Evolutionary conservation across 2,888 invertebrate genomes (phyloP).

Genomic region (Pachycephus smyrnensis): DNA sequence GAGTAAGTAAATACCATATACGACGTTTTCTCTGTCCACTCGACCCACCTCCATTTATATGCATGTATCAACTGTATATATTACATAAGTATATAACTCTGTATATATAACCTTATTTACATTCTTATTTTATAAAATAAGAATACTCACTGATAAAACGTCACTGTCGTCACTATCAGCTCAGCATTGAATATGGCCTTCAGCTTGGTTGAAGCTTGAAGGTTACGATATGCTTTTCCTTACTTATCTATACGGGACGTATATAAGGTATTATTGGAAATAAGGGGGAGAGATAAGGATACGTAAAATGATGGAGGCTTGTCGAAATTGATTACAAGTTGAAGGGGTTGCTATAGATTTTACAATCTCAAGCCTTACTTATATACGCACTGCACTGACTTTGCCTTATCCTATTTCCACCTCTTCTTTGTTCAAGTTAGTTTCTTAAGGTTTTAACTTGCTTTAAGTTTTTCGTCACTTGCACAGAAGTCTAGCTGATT

Average conservation of each 20-base stretch:
- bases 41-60: not conserved
- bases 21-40: not conserved
- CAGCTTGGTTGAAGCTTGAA: not conserved
- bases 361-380: not conserved
- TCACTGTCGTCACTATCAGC: not conserved
- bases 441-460: not conserved
- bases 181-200: not conserved
- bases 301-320: not conserved
- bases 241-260: not conserved
- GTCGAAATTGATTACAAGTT: not conserved
- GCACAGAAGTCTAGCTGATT: not conserved
- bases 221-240: not conserved
- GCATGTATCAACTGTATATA: not conserved
- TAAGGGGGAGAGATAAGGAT: not conserved
- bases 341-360: not conserved
- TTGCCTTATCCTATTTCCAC: too few species aligned
- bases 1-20: conserved; percentile 30
- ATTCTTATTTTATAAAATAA: not conserved
- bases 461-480: not conserved
- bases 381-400: not conserved
- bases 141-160: not conserved
- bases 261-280: not conserved
- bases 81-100: not conserved
- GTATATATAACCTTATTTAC: not conserved
- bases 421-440: not conserved